Evolutionary conservation across 2,113 vertebrate species (phyloP), one percentile per base, ranked within the genome.

Genomic region (Grus americana): DNA sequence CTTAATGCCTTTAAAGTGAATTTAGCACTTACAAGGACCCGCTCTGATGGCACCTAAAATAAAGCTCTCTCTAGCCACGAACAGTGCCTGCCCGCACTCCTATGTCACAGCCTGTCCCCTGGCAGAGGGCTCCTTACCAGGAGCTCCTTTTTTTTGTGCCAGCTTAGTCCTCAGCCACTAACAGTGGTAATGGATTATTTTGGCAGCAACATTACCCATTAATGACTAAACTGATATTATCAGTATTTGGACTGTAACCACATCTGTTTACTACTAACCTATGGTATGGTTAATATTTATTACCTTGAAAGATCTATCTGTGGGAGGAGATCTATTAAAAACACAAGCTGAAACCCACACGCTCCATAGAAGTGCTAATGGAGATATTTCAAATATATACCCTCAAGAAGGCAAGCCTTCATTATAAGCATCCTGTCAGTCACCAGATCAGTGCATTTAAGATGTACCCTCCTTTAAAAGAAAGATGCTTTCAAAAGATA

Each of bases 321-420:
- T 71, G 72, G 82, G 76, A 94, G 63, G 82, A 93, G 67, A 92
- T 68, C 55, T 94, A 81, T 79, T 95, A 85, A 84, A 94, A 94
- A 93, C 0, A 0, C 50, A 90, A 89, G 65, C 61, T 86, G 83
- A 95, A 96, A 87, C 68, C 57, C 86, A 81, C 86, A 42, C 54
- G 91, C 68, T 81, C 91, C 57, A 42, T 22, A 18, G 61, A 94
- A 84, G 68, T 58, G 76, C 78, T 93, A 96, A 96, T 79, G 52
- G 86, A 94, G 72, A 71, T 72, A 93, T 85, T 95, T 88, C 88
- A 96, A 94, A 91, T 19, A 65, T 6, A 85, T 36, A 84, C 26
- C 61, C 52, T 85, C 58, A 74, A 88, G 90, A 92, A 85, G 61
- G 54, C 57, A 80, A 87, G 54, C 15, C 80, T 95, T 93, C 30